A percentile compares a stretch with the other conserved stretches of the same genome.
Evolutionary conservation across 2,797 vertebrate genomes (phyloP).

Genomic region (Enteromius unitaeniatus): DNA sequence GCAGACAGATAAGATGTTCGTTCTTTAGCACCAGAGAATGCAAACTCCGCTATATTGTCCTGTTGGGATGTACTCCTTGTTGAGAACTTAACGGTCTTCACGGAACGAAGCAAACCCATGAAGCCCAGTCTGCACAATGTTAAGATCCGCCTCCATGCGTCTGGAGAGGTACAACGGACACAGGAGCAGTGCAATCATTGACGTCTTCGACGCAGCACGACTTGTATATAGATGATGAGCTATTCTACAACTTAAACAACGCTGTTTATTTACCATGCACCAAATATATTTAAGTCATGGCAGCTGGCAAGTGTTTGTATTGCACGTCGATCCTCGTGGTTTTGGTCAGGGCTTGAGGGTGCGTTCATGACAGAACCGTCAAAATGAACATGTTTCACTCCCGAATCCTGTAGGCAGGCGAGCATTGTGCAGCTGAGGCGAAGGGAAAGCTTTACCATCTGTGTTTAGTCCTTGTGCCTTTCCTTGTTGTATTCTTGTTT

Average conservation of each 20-base stretch:
- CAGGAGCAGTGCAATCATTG: conserved; percentile 18
- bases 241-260: conserved; percentile 73
- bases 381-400: background rate
- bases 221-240: conserved; percentile 68
- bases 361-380: conserved; percentile 50
- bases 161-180: conserved; percentile 16
- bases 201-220: conserved; percentile 38
- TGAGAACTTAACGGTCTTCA: background rate
- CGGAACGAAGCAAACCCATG: background rate
- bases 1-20: background rate
- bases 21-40: conserved; percentile 57
- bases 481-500: conserved; percentile 34
- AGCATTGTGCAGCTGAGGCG: conserved; percentile 51
- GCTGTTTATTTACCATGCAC: too few relatives aligned
- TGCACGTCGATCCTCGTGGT: conserved; percentile 67
- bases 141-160: conserved; percentile 17
- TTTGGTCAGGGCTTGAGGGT: conserved; percentile 45
- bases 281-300: conserved; percentile 61
- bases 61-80: background rate
- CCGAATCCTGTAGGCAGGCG: background rate
- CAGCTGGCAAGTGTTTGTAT: conserved; percentile 70
- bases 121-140: conserved; percentile 68
- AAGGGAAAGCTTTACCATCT: conserved; percentile 36
- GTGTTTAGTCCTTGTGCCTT: conserved; percentile 32
- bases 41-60: conserved; percentile 4